Evolutionary conservation across 2,888 invertebrate species (phyloP).

Genomic region (Aspidiotus rigidus): DNA sequence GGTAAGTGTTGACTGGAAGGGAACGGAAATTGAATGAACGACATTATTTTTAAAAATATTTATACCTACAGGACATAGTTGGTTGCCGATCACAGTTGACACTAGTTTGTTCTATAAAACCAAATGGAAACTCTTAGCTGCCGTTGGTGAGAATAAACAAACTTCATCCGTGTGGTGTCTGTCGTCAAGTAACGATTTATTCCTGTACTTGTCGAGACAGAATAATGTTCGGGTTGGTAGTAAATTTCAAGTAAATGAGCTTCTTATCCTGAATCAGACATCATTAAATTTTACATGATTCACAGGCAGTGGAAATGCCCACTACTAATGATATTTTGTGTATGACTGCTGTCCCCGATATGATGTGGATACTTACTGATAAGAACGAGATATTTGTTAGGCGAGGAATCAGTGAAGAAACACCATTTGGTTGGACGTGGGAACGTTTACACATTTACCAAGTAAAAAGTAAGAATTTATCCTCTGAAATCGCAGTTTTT

Average conservation of each 20-base stretch:
- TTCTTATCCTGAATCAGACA: not conserved
- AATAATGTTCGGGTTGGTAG: slow-evolving; percentile 15
- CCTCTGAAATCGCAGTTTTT: not conserved
- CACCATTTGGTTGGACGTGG: slow-evolving; percentile 42
- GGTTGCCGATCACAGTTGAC: slow-evolving; percentile 20
- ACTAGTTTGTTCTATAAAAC: not conserved
- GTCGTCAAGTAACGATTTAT: slow-evolving; percentile 18
- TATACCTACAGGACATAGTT: slow-evolving; percentile 13
- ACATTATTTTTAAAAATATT: not conserved
- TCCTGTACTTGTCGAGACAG: slow-evolving; percentile 4
- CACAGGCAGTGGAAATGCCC: slow-evolving; percentile 36
- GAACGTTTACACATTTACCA: slow-evolving; percentile 3
- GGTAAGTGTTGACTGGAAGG: not conserved
- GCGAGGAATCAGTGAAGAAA: slow-evolving; percentile 43
- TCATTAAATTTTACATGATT: not conserved
- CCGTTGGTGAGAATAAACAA: not conserved
- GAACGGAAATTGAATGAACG: too few species aligned
- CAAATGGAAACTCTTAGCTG: slow-evolving; percentile 22
- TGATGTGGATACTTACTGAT: slow-evolving; percentile 46
- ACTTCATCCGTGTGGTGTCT: slow-evolving; percentile 21
- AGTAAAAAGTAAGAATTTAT: not conserved
- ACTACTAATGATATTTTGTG: slow-evolving; percentile 38
- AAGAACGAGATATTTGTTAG: slow-evolving; percentile 45
- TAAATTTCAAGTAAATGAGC: not conserved
- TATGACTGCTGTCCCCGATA: slow-evolving; percentile 43